phyloP scores from a whole-genome alignment of 2,888 invertebrate genomes.

The Polyommatus icarus region DNA sequence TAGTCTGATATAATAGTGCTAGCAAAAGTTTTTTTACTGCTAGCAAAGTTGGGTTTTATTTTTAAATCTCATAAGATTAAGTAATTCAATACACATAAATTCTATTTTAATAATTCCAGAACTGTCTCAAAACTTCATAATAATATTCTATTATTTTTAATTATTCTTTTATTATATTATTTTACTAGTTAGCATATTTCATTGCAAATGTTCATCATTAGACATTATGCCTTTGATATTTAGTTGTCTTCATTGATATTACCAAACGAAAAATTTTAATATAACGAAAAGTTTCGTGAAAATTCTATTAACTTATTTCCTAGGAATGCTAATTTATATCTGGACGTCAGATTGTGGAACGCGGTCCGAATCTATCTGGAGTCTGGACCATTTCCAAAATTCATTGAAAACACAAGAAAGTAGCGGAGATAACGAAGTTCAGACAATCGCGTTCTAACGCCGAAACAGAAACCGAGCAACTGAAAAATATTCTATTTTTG shows the following conservation, averaged over 20 bases:
- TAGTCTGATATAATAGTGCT: too few species aligned
- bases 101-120: too few species aligned
- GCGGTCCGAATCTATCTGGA: conserved; percentile 36
- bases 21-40: too few species aligned
- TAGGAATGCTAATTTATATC: conserved; percentile 33
- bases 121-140: too few species aligned
- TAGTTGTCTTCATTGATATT: neutral
- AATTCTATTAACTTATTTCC: conserved; percentile 30
- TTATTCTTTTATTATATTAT: too few species aligned
- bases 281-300: neutral
- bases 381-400: conserved; percentile 42
- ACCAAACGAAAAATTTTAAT: conserved; percentile 2
- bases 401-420: conserved; percentile 41
- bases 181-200: too few species aligned
- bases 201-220: too few species aligned
- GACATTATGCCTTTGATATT: too few species aligned
- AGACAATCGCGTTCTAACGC: conserved; percentile 36
- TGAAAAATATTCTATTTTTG: conserved; percentile 28
- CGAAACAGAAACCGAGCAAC: conserved; percentile 30
- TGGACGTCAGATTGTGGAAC: conserved; percentile 32
- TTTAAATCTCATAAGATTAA: too few species aligned
- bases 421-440: conserved; percentile 41
- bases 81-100: too few species aligned
- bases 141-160: too few species aligned
- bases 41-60: too few species aligned